These are phyloP conservation scores for Clistopyga incitator DNA, from an alignment of 2,888 invertebrate genomes.

Conservation along the genomic window DNA sequence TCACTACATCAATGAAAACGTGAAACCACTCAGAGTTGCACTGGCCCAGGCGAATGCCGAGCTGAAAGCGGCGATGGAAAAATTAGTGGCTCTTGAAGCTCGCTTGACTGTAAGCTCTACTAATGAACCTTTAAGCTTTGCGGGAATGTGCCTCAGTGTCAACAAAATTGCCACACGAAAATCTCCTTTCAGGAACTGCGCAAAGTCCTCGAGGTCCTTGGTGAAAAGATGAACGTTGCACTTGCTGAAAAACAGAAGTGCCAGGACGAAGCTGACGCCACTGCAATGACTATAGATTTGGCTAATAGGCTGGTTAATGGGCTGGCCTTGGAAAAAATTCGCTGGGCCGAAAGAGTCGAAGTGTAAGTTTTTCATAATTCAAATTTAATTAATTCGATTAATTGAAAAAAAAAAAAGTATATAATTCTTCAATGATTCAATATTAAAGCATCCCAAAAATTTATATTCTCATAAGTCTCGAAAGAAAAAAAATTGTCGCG, in stretches of 20 bases:
- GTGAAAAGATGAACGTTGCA: constrained; percentile 94
- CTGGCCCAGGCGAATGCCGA: constrained; percentile 94
- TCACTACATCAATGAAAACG: constrained; percentile 95
- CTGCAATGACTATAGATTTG: constrained; percentile 94
- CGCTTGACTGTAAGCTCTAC: constrained; percentile 86
- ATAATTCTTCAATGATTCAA: too few relatives aligned
- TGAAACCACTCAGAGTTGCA: constrained; percentile 96
- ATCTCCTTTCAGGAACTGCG: constrained; percentile 88
- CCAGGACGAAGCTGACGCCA: constrained; percentile 96
- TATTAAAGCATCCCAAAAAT: too few relatives aligned
- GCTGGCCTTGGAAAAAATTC: constrained; percentile 95
- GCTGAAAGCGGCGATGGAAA: constrained; percentile 92
- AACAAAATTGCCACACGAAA: constrained; percentile 2
- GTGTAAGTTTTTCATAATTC: constrained; percentile 78
- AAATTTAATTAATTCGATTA: too few relatives aligned
- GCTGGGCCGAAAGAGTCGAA: constrained; percentile 90
- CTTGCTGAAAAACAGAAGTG: constrained; percentile 94
- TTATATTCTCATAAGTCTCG: too few relatives aligned
- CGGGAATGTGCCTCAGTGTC: background rate
- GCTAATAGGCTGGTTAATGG: constrained; percentile 97
- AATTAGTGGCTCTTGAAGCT: constrained; percentile 91
- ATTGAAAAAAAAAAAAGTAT: too few relatives aligned
- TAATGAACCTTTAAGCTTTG: constrained; percentile 28
- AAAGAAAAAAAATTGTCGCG: too few relatives aligned
- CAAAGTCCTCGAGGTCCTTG: constrained; percentile 90